Conservation (phyloP, 2,113 vertebrate species). For the Marmota monax region DNA sequence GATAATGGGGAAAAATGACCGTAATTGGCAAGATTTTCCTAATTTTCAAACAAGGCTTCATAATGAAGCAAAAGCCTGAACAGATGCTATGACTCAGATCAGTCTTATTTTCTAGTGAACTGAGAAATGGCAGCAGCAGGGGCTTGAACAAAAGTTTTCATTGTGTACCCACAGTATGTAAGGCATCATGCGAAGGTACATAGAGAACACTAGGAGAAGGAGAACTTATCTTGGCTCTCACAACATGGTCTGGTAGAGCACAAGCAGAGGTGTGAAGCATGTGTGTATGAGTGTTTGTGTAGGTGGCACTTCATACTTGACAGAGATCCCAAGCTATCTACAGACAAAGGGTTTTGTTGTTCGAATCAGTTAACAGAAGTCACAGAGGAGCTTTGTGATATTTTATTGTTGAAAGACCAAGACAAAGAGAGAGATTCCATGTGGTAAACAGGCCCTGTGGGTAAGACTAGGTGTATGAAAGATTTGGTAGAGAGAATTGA, state of each 20-base stretch:
- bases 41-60: neutral
- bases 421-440: neutral
- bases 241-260: neutral
- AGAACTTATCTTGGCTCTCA: conserved; percentile 11
- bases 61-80: neutral
- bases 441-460: neutral
- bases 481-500: neutral
- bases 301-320: neutral
- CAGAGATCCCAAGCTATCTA: neutral
- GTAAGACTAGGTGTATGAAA: neutral
- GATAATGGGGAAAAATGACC: neutral
- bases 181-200: neutral
- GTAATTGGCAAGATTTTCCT: neutral
- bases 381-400: neutral
- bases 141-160: neutral
- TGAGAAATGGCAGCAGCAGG: neutral
- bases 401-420: neutral
- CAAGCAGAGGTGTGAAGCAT: neutral
- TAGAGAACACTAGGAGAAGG: neutral
- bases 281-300: accelerated
- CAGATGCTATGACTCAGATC: neutral
- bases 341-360: neutral
- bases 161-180: neutral
- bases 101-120: neutral
- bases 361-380: neutral